A percentile compares a stretch with the other conserved stretches of the same genome.
Conservation (phyloP, 2,113 vertebrate genomes). For the Myiagra hebetior region DNA sequence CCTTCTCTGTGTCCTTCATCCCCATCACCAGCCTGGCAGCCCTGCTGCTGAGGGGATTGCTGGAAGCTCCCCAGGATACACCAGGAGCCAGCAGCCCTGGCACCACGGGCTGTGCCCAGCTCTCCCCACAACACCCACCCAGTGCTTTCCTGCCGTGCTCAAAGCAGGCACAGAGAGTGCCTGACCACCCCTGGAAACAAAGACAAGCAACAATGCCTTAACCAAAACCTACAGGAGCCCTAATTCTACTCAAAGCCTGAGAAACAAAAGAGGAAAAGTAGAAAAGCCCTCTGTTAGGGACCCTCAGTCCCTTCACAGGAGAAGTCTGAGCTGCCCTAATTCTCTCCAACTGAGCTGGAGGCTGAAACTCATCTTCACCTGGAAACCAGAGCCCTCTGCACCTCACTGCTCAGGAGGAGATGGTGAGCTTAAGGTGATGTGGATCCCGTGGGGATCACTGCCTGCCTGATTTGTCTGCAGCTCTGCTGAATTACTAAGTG, state of each 20-base stretch:
- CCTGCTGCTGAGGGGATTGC: not conserved
- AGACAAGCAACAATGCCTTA: rapidly evolving
- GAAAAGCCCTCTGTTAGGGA: rapidly evolving
- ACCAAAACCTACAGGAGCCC: not conserved
- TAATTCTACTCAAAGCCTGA: not conserved
- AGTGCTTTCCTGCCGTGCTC: not conserved
- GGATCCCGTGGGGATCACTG: not conserved
- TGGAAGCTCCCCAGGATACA: rapidly evolving
- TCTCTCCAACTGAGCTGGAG: not conserved
- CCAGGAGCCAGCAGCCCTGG: not conserved
- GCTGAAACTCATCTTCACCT: not conserved
- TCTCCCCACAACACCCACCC: not conserved
- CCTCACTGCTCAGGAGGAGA: not conserved
- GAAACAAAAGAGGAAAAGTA: not conserved
- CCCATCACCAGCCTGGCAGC: not conserved
- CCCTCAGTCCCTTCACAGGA: not conserved
- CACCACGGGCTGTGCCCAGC: rapidly evolving
- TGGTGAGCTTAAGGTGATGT: not conserved
- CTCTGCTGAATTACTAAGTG: not conserved
- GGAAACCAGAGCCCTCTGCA: not conserved
- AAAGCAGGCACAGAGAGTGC: rapidly evolving
- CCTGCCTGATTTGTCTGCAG: not conserved
- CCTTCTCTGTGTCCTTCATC: not conserved
- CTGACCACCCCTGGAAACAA: not conserved
- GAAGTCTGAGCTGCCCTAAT: not conserved